Base-by-base conservation (phyloP, 2,113 vertebrate genomes). In the Cinclus cinclus region DNA sequence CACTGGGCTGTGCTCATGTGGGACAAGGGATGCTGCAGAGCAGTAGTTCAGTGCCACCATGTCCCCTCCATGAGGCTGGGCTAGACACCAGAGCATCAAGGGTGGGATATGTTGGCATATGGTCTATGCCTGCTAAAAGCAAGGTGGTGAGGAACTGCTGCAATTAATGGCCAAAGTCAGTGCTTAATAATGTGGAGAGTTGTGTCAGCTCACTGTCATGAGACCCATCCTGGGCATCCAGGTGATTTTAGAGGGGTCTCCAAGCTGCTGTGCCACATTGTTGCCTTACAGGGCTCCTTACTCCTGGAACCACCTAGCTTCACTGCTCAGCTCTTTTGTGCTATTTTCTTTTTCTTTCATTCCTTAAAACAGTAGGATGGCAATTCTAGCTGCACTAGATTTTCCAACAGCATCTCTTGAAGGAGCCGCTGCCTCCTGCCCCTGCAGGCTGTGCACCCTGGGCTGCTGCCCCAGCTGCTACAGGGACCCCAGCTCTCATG, bases 11-110 rank as follows among this genome's bases (percentile, higher is more conserved):
- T 84, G n/a, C 49, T 41, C 50, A 6, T 50, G 13, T 42, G 56
- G 52, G 27, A 53, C 2, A 1, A 39, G 23, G 15, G 53, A 16
- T 33, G 53, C 91, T 81, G 90, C 46, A 20, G 35, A 62, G 31
- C 8, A 7, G 21, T 19, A 23, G 13, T 49, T 69, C 35, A 19
- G 44, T 27, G 6, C 22, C 5, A 1, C 33, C 0, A 0, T 7
- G 74, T 35, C 39, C 56, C 31, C 44, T 59, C 27, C 14, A 4
- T 0, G 0, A 28, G 64, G 10, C 39, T 78, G 73, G 13, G 7
- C 59, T 64, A 56, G 20, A 41, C 49, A 16, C 13, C 25, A 37
- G 64, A 62, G 35, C 46, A 15, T 41, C 41, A 14, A 37, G 30
- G 13, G 1, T 25, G 65, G 65, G 58, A 13, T 9, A 3, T 11